Conservation (phyloP, 2,113 vertebrate species). For the Lontra canadensis region DNA sequence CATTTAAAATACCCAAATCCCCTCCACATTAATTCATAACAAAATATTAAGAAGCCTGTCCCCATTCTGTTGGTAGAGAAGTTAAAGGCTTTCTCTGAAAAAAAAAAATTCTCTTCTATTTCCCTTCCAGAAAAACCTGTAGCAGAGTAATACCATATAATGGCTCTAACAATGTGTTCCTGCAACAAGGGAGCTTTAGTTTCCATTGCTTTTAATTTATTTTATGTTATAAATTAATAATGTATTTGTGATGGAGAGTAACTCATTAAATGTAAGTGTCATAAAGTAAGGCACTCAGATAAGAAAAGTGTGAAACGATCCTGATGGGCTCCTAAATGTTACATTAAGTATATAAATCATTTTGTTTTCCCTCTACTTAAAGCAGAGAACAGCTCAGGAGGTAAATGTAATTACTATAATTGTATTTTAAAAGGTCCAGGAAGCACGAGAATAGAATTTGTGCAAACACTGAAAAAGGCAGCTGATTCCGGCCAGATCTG, state of each 20-base stretch:
- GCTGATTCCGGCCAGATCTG: background rate
- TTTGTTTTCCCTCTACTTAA: constrained; percentile 67
- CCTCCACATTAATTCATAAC: background rate
- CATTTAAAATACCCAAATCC: background rate
- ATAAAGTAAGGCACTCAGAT: constrained; percentile 66
- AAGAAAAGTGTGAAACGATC: constrained; percentile 37
- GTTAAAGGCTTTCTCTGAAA: background rate
- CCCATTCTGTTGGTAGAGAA: background rate
- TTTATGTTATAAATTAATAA: constrained; percentile 81
- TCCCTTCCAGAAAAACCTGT: background rate
- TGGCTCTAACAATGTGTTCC: constrained; percentile 59
- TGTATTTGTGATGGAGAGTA: constrained; percentile 51
- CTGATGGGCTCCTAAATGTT: constrained; percentile 49
- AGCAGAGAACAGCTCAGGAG: constrained; percentile 61
- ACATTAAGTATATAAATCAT: constrained; percentile 67
- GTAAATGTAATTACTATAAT: constrained; percentile 73
- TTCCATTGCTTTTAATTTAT: constrained; percentile 80
- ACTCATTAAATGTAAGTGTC: constrained; percentile 72
- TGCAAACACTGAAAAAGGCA: constrained; percentile 10
- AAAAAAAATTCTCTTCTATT: background rate
- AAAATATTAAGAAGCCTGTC: background rate
- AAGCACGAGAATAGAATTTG: constrained; percentile 12
- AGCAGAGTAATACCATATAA: constrained; percentile 46
- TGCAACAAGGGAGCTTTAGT: constrained; percentile 67
- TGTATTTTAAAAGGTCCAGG: constrained; percentile 69